A percentile compares a stretch with the other conserved stretches of the same genome.
These are phyloP conservation scores for Drymonia ruficornis DNA, from an alignment of 2,888 invertebrate genomes.

Conservation along the genomic window DNA sequence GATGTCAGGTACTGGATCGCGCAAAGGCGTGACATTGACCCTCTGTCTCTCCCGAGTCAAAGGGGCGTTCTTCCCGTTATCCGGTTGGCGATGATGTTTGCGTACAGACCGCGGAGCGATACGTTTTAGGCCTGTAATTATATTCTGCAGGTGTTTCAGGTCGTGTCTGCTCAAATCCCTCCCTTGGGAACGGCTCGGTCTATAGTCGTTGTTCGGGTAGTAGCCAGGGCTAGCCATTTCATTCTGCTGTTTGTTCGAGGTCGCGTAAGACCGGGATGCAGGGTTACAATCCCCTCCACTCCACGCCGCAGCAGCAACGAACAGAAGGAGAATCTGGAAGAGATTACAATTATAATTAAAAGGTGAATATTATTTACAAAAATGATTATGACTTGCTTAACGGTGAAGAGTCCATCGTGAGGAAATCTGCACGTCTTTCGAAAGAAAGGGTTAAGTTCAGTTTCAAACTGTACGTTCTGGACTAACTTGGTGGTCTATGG, in stretches of 20 bases:
- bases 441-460: too few species aligned
- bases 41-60: not conserved
- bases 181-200: not conserved
- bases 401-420: too few species aligned
- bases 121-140: not conserved
- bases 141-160: not conserved
- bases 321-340: not conserved
- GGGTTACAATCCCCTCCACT: not conserved
- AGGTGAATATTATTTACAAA: too few species aligned
- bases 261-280: not conserved
- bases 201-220: not conserved
- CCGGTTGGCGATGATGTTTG: not conserved
- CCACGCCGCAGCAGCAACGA: not conserved
- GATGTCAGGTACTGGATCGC: too few species aligned
- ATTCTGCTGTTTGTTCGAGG: too few species aligned
- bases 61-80: not conserved
- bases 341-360: too few species aligned
- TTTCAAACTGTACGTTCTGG: too few species aligned
- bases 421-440: too few species aligned
- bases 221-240: not conserved
- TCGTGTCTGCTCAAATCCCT: not conserved
- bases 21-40: not conserved
- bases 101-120: not conserved
- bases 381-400: too few species aligned
- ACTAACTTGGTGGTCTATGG: too few species aligned